Percentiles rank a stretch among this genome's conserved stretches.
These are phyloP conservation scores for Potorous gilbertii DNA, from an alignment of 2,797 vertebrate genomes.

Conservation along the genomic window DNA sequence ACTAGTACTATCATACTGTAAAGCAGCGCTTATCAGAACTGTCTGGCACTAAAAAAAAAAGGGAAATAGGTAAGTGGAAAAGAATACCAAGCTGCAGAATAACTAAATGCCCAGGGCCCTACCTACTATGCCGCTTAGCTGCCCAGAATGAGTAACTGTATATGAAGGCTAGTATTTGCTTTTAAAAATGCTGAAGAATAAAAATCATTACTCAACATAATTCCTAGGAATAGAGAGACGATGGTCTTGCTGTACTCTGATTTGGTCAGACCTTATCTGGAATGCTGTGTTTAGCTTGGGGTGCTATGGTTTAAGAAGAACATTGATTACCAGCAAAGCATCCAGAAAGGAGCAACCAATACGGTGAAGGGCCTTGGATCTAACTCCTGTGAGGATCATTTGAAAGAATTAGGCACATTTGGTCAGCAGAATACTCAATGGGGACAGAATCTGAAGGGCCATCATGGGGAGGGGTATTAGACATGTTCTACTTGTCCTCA, in stretches of 20 bases:
- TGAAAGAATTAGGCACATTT: neutral
- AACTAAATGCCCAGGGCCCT: neutral
- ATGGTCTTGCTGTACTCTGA: neutral
- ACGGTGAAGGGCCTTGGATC: neutral
- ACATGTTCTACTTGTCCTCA: neutral
- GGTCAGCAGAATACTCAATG: neutral
- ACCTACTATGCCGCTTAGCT: too few relatives aligned
- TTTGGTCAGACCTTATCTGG: neutral
- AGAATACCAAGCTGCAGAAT: neutral
- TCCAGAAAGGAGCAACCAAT: neutral
- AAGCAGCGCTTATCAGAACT: neutral
- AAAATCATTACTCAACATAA: neutral
- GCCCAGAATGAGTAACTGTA: neutral
- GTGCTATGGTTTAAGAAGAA: neutral
- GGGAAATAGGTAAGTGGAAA: neutral
- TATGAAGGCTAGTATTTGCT: neutral
- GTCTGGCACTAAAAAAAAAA: neutral
- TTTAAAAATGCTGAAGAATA: neutral
- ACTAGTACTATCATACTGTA: neutral
- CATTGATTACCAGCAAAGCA: neutral
- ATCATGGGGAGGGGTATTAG: neutral
- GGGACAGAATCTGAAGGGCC: neutral
- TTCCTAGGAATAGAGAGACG: neutral
- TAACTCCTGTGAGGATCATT: neutral
- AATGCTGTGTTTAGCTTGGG: neutral